phyloP scores from a whole-genome alignment of 2,888 invertebrate species.

The Choreutis nemorana region DNA sequence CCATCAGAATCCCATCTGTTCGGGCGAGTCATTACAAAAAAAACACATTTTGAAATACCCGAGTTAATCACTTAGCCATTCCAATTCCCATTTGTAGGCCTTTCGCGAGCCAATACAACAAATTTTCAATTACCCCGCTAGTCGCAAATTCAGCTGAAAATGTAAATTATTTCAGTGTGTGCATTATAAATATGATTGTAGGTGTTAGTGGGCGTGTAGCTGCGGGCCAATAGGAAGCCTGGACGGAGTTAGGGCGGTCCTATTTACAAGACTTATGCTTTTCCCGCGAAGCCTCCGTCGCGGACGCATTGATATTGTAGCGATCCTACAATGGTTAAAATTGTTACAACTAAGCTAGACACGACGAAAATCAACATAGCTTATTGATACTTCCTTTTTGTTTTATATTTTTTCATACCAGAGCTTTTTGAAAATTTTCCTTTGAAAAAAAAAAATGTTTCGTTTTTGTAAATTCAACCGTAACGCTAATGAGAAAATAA shows the following conservation, averaged over 20 bases:
- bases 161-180: constrained; percentile 64
- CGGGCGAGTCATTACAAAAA: too few species aligned
- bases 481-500: too few species aligned
- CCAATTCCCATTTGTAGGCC: constrained; percentile 29
- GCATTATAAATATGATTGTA: constrained; percentile 66
- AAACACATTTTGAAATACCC: too few species aligned
- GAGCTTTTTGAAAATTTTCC: too few species aligned
- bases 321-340: neutral
- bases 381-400: too few species aligned
- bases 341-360: neutral
- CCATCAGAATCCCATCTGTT: too few species aligned
- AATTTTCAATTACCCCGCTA: constrained; percentile 64
- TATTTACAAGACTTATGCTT: constrained; percentile 50
- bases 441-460: too few species aligned
- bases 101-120: constrained; percentile 57
- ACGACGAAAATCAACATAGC: too few species aligned
- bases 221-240: constrained; percentile 39
- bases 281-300: constrained; percentile 53
- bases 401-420: too few species aligned
- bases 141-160: constrained; percentile 65
- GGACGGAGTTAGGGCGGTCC: constrained; percentile 46
- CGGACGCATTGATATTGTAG: constrained; percentile 19
- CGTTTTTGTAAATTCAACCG: too few species aligned
- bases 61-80: constrained; percentile 43
- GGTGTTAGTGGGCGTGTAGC: constrained; percentile 50